A percentile compares a stretch with the other conserved stretches of the same genome.
Conservation (phyloP, 2,888 invertebrate species). For the Allygus modestus region DNA sequence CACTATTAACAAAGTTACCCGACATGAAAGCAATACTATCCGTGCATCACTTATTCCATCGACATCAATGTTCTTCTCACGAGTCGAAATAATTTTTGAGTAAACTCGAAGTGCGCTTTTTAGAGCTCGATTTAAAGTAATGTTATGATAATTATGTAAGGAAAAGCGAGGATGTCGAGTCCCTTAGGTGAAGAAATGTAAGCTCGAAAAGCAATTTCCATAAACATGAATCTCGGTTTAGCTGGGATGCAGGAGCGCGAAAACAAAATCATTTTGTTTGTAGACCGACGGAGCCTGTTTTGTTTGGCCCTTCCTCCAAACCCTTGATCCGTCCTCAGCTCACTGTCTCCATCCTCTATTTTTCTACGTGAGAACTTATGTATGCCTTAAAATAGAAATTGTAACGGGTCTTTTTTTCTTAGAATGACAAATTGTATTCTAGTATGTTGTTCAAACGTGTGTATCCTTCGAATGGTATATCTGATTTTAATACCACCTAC, state of each 20-base stretch:
- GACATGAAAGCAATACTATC: too few species aligned
- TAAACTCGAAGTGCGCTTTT: not conserved
- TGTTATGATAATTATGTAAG: conserved; percentile 45
- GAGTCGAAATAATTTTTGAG: not conserved
- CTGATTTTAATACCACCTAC: too few species aligned
- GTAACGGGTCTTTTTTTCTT: not conserved
- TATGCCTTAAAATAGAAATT: conserved; percentile 3
- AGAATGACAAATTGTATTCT: too few species aligned
- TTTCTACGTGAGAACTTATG: conserved; percentile 22
- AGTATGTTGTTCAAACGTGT: too few species aligned
- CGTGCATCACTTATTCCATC: too few species aligned
- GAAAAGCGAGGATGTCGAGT: conserved; percentile 40
- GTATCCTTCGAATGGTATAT: too few species aligned
- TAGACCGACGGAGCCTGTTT: conserved; percentile 42
- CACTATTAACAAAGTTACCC: too few species aligned
- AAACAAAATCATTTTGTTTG: conserved; percentile 58
- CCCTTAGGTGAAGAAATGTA: conserved; percentile 46
- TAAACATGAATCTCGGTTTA: conserved; percentile 57
- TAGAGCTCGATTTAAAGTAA: conserved; percentile 6
- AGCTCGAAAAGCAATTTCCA: conserved; percentile 59
- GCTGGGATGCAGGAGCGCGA: conserved; percentile 45
- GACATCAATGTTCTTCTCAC: not conserved
- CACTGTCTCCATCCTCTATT: not conserved
- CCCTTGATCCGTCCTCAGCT: conserved; percentile 5
- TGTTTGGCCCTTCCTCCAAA: conserved; percentile 27